phyloP scores from a whole-genome alignment of 2,797 vertebrate genomes.

The Meda fulgida region DNA sequence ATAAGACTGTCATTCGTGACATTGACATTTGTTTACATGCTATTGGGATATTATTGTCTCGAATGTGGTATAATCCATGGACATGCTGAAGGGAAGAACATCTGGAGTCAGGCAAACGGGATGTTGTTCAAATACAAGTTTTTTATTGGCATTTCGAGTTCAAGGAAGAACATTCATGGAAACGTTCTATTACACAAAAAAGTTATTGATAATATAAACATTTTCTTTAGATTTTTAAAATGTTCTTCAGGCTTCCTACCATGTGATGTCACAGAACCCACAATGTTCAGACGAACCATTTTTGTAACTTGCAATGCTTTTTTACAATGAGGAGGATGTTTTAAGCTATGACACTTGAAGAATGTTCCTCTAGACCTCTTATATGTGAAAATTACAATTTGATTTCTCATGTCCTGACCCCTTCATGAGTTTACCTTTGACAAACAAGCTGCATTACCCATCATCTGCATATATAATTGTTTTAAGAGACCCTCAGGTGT shows the following conservation, averaged over 20 bases:
- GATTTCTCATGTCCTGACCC: neutral
- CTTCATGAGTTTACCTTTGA: neutral
- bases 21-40: conserved; percentile 20
- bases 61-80: conserved; percentile 15
- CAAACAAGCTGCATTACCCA: conserved; percentile 8
- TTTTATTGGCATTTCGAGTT: neutral
- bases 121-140: neutral
- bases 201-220: neutral
- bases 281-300: neutral
- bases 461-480: conserved; percentile 22
- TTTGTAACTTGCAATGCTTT: neutral
- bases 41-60: conserved; percentile 1
- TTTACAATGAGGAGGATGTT: neutral
- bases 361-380: neutral
- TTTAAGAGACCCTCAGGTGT: conserved; percentile 34
- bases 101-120: conserved; percentile 2
- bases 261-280: neutral
- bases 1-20: neutral
- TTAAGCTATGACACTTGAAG: neutral
- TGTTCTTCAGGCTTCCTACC: neutral
- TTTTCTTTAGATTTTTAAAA: neutral
- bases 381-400: neutral
- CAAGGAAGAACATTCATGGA: neutral
- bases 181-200: neutral
- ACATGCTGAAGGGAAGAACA: neutral